Percentiles rank a stretch among this genome's conserved stretches.
Evolutionary conservation across 2,888 invertebrate genomes (phyloP).

Genomic region (Trissonchulus latispiculum): DNA sequence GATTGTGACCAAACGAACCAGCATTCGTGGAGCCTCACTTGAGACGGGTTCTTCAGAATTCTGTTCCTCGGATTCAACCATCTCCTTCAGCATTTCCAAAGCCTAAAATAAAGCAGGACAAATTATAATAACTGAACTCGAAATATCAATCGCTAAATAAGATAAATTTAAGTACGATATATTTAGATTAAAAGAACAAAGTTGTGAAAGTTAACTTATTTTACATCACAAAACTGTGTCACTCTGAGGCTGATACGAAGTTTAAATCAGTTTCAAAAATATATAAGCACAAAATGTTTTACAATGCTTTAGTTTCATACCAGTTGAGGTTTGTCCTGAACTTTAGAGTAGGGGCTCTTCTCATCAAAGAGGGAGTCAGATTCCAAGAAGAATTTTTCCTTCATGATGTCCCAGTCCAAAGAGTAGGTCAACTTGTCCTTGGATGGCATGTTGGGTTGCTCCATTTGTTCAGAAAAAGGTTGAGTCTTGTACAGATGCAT

Average conservation of each 20-base stretch:
- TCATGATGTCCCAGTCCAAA: constrained; percentile 30
- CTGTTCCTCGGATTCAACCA: constrained; percentile 27
- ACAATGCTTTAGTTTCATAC: neutral
- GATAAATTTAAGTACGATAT: no score
- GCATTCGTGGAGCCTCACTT: neutral
- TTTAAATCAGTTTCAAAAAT: no score
- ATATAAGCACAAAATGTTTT: neutral
- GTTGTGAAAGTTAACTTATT: no score
- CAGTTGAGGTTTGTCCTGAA: neutral
- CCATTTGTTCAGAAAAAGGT: neutral
- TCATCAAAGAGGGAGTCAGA: neutral
- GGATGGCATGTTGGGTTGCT: constrained; percentile 24
- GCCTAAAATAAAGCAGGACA: constrained; percentile 23
- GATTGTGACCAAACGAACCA: constrained; percentile 30
- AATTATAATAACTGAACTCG: no score
- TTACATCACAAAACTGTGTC: no score
- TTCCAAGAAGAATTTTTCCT: constrained; percentile 31
- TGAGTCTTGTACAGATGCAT: constrained; percentile 25
- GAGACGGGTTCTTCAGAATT: constrained; percentile 24
- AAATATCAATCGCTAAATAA: no score
- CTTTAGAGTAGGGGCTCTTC: constrained; percentile 6
- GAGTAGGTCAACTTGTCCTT: constrained; percentile 30
- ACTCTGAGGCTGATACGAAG: no score
- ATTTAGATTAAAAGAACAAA: no score
- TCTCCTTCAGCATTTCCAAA: constrained; percentile 26